phyloP scores from a whole-genome alignment of 2,113 vertebrate genomes.

The Eulemur rufifrons region DNA sequence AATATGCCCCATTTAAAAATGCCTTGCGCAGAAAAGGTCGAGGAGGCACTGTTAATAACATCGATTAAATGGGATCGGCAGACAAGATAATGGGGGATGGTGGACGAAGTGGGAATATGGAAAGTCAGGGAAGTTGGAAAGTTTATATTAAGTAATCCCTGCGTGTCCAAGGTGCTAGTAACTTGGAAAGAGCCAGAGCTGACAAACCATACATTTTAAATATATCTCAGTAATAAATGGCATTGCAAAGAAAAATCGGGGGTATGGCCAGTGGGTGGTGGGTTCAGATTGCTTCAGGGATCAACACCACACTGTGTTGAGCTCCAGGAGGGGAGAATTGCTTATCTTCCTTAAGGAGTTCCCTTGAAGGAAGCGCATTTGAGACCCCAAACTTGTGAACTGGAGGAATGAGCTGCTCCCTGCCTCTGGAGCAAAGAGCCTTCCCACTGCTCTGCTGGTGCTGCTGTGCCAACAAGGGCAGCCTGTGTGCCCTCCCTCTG shows the following conservation, averaged over 20 bases:
- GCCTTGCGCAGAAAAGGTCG: constrained; percentile 74
- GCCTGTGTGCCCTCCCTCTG: fast-evolving
- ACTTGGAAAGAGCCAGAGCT: not conserved
- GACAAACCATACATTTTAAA: not conserved
- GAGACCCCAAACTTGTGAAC: not conserved
- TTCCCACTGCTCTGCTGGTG: fast-evolving
- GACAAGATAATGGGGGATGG: constrained; percentile 65
- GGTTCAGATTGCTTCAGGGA: not conserved
- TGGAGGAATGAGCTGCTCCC: not conserved
- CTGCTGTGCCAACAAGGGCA: not conserved
- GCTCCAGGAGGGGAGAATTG: not conserved
- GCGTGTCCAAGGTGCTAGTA: not conserved
- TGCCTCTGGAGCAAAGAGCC: fast-evolving
- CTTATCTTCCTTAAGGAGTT: not conserved
- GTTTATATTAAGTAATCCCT: constrained; percentile 51
- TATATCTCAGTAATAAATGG: not conserved
- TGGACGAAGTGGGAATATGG: not conserved
- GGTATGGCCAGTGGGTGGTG: not conserved
- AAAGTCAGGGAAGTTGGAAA: constrained; percentile 45
- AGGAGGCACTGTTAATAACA: constrained; percentile 68
- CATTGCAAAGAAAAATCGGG: not conserved
- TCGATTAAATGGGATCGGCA: constrained; percentile 68
- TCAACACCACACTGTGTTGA: fast-evolving
- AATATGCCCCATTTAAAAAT: constrained; percentile 60
- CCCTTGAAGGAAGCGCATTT: not conserved